These are phyloP conservation scores for Notospermus geniculatus DNA, from an alignment of 1,140 invertebrate genomes.

Conservation along the genomic window DNA sequence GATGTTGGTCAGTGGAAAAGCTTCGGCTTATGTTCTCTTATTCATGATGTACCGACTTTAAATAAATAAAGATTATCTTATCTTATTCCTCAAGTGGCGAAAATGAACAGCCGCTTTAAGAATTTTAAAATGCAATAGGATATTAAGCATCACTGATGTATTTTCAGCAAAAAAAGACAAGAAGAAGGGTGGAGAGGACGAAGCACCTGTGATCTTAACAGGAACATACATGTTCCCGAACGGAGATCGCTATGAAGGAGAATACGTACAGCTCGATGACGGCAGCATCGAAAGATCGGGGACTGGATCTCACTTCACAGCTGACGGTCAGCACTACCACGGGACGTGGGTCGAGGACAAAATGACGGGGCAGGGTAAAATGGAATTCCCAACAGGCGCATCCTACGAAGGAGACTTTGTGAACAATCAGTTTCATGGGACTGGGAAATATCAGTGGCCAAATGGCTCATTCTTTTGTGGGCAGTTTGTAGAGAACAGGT, in stretches of 20 bases:
- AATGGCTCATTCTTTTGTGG: slow-evolving; percentile 53
- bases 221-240: slow-evolving; percentile 49
- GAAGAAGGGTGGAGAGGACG: slow-evolving; percentile 39
- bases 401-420: slow-evolving; percentile 50
- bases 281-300: slow-evolving; percentile 46
- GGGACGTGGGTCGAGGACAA: slow-evolving; percentile 50
- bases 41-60: too few relatives aligned
- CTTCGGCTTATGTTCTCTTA: too few relatives aligned
- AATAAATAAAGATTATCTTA: too few relatives aligned
- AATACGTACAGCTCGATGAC: slow-evolving; percentile 38
- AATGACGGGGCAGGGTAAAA: slow-evolving; percentile 49
- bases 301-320: slow-evolving; percentile 40
- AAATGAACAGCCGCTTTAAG: too few relatives aligned
- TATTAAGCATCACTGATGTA: too few relatives aligned
- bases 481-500: slow-evolving; percentile 53
- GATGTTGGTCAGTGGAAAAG: too few relatives aligned
- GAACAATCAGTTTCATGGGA: slow-evolving; percentile 53
- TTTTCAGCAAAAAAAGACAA: slow-evolving; percentile 37
- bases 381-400: slow-evolving; percentile 43
- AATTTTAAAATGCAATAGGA: too few relatives aligned
- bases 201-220: slow-evolving; percentile 22
- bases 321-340: slow-evolving; percentile 46
- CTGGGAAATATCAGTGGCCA: slow-evolving; percentile 52
- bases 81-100: too few relatives aligned
- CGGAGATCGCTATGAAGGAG: slow-evolving; percentile 54